Conservation (phyloP, 2,888 invertebrate genomes). For the Mesorhabditis spiculigera region DNA sequence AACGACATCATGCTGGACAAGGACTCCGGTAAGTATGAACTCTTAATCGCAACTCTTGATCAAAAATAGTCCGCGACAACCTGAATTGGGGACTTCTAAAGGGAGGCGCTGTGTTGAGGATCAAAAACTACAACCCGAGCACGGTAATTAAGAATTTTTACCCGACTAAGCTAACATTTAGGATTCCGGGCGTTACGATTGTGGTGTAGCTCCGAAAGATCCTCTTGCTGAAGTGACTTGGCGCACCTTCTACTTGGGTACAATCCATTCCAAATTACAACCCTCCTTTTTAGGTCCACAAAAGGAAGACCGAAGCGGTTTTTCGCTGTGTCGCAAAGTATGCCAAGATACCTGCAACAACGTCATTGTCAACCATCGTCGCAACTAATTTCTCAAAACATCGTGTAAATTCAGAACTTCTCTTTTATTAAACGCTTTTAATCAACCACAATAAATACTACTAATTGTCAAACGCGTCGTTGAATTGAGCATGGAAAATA, state of each 20-base stretch:
- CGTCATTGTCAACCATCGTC: neutral
- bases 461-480: neutral
- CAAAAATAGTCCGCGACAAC: neutral
- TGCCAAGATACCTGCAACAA: neutral
- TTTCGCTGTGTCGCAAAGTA: neutral
- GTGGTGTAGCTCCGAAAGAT: constrained; percentile 5
- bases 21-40: too few species aligned
- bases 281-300: neutral
- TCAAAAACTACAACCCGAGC: constrained; percentile 1
- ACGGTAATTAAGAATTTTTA: neutral
- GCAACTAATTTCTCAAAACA: too few species aligned
- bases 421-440: too few species aligned
- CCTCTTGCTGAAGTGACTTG: neutral
- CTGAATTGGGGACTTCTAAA: neutral
- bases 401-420: too few species aligned
- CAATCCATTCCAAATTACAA: neutral
- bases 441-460: neutral
- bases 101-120: neutral
- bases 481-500: neutral
- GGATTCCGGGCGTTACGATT: neutral
- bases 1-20: neutral
- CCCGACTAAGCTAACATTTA: neutral
- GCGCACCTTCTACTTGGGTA: neutral
- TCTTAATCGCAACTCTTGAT: too few species aligned
- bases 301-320: neutral